Percentiles rank a stretch among this genome's conserved stretches.
phyloP scores from a whole-genome alignment of 2,113 vertebrate species.

The Agelaius tricolor region DNA sequence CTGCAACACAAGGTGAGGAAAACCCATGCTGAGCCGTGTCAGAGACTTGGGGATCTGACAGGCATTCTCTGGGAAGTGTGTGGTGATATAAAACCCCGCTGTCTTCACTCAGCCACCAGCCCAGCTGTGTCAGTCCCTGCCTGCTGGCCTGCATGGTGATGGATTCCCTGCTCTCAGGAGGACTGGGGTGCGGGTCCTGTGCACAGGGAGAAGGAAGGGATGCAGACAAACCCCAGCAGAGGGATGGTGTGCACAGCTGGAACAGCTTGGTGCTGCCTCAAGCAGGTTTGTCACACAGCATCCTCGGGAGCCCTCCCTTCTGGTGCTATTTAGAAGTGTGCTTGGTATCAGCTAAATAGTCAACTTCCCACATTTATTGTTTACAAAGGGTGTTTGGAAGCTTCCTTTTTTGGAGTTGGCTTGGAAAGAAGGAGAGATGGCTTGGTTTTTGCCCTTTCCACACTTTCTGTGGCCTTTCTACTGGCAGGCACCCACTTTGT shows the following conservation, averaged over 20 bases:
- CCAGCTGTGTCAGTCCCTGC: neutral
- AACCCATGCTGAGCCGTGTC: neutral
- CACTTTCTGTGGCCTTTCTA: neutral
- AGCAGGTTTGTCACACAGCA: neutral
- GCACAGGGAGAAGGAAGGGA: neutral
- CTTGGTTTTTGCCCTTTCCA: neutral
- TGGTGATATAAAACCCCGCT: neutral
- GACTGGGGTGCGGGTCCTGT: rapidly evolving
- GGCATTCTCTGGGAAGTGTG: neutral
- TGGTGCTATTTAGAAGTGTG: neutral
- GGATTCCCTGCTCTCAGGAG: rapidly evolving
- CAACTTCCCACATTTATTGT: neutral
- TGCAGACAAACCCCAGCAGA: neutral
- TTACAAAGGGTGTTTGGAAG: neutral
- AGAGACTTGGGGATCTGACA: neutral
- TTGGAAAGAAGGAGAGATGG: neutral
- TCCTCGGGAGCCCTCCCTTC: neutral
- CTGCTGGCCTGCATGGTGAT: neutral
- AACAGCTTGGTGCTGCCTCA: neutral
- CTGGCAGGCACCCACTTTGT: neutral
- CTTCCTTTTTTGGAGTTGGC: neutral
- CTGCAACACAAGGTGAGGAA: neutral
- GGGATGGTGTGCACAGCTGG: neutral
- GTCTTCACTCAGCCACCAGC: neutral
- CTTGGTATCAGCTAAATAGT: neutral